Base-by-base conservation (phyloP, 2,113 vertebrate genomes). In the Panurus biarmicus region DNA sequence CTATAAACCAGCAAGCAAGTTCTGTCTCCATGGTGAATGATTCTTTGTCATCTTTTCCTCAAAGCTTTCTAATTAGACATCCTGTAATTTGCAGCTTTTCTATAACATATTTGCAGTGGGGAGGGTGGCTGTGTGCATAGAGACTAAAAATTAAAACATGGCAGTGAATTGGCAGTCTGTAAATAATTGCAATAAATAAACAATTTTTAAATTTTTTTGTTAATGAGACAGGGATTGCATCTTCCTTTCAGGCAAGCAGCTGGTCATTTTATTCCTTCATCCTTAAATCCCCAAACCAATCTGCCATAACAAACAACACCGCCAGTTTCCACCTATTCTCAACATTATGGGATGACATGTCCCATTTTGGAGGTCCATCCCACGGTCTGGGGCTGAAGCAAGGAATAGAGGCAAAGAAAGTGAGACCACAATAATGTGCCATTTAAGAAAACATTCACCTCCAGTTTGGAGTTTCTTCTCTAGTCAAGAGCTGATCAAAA, bases 41-140 rank as follows among this genome's bases (percentile, higher is more conserved):
- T 95, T 96, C 96, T 97, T 96, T 97, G 97, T 97, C 96, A 96
- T 96, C 93, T 97, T 97, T 96, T 95, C 89, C 94, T 97, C 96
- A 97, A 97, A 97, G 96, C 95, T 93, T 96, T 92, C 95, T 97
- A 97, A 97, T 97, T 96, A 97, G 92, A 89, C 93, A 97, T 97
- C 93, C 96, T 97, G 93, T 93, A 97, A 97, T 97, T 97, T 97
- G 76, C 91, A 96, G 93, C 87, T 93, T 94, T 92, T 90, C 94
- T 94, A 14, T 87, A 95, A 74, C 73, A 31, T 87, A 81, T 88
- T 90, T 89, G 86, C 72, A 80, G 67, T 44, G 73, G 58, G 8
- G 72, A 40, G 76, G 60, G 85, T 7, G 26, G 11, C 50, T 36
- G 50, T 23, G 35, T 10, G 36, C 8, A 0, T 28, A 51, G 85